Percentiles rank a stretch among this genome's conserved stretches.
phyloP scores from a whole-genome alignment of 2,113 vertebrate species.

The Grallaria varia region DNA sequence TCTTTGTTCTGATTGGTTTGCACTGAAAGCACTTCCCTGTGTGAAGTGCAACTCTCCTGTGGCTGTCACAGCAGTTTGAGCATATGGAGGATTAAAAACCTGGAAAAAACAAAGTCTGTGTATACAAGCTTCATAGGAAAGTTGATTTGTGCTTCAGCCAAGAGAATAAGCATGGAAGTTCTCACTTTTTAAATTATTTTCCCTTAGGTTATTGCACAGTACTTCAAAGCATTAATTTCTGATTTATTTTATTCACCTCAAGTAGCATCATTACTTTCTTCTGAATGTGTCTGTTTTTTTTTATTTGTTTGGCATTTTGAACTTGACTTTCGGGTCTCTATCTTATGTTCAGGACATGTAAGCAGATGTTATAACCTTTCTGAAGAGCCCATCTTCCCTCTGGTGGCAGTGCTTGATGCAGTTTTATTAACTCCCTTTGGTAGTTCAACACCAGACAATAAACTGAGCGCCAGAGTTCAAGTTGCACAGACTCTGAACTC shows the following conservation, averaged over 20 bases:
- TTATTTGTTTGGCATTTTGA: neutral
- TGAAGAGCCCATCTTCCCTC: neutral
- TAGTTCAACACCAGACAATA: neutral
- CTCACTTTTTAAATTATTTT: neutral
- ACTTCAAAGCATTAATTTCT: neutral
- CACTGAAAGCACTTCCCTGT: neutral
- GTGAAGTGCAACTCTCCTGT: neutral
- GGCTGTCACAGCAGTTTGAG: neutral
- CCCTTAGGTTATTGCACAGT: neutral
- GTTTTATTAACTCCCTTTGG: neutral
- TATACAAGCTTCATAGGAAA: neutral
- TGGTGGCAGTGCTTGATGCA: neutral
- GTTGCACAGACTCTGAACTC: neutral
- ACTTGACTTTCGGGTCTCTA: neutral
- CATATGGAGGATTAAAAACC: neutral
- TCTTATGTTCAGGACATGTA: neutral
- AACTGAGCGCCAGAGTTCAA: neutral
- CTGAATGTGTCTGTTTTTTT: neutral
- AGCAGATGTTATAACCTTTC: neutral
- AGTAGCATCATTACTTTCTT: neutral
- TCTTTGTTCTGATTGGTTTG: neutral
- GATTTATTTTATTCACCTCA: neutral
- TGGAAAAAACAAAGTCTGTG: neutral
- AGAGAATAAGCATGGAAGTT: neutral
- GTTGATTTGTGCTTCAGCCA: neutral